Evolutionary conservation across 2,888 invertebrate species (phyloP).

Genomic region (Pseudeuparius sepicola): DNA sequence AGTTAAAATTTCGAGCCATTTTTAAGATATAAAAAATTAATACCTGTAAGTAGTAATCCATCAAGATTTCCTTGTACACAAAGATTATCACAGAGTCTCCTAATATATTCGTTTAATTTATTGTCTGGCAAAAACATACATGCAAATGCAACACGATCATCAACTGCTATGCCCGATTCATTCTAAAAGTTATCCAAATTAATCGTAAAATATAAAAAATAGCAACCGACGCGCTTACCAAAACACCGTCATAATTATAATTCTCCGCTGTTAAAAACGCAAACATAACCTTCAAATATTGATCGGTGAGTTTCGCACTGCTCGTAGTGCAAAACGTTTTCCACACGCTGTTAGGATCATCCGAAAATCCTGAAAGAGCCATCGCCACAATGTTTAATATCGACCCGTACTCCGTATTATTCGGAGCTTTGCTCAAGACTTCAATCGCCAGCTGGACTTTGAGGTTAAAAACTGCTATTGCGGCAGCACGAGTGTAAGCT

Average conservation of each 20-base stretch:
- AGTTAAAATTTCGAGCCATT: no score
- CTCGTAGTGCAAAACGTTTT: slow-evolving; percentile 62
- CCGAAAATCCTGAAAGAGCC: slow-evolving; percentile 77
- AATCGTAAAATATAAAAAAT: slow-evolving; percentile 3
- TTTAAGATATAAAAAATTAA: no score
- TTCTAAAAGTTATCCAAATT: slow-evolving; percentile 45
- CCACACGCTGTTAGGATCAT: slow-evolving; percentile 74
- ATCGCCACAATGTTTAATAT: slow-evolving; percentile 60
- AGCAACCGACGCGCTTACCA: slow-evolving; percentile 46
- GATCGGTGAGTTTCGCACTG: slow-evolving; percentile 71
- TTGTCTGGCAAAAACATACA: slow-evolving; percentile 75
- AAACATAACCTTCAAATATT: slow-evolving; percentile 85
- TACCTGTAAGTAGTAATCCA: slow-evolving; percentile 77
- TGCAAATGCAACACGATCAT: slow-evolving; percentile 86
- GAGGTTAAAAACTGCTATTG: slow-evolving; percentile 84
- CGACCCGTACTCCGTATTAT: slow-evolving; percentile 28
- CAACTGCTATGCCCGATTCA: slow-evolving; percentile 74
- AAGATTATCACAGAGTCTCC: slow-evolving; percentile 57
- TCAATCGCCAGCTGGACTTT: slow-evolving; percentile 76
- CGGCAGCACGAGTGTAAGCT: slow-evolving; percentile 74
- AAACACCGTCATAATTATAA: slow-evolving; percentile 63
- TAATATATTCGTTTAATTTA: slow-evolving; percentile 69
- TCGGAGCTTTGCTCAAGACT: slow-evolving; percentile 66
- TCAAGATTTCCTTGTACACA: slow-evolving; percentile 71
- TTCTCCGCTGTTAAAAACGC: slow-evolving; percentile 77